Base-by-base conservation (phyloP, 2,888 invertebrate species). In the Melolontha melolontha region DNA sequence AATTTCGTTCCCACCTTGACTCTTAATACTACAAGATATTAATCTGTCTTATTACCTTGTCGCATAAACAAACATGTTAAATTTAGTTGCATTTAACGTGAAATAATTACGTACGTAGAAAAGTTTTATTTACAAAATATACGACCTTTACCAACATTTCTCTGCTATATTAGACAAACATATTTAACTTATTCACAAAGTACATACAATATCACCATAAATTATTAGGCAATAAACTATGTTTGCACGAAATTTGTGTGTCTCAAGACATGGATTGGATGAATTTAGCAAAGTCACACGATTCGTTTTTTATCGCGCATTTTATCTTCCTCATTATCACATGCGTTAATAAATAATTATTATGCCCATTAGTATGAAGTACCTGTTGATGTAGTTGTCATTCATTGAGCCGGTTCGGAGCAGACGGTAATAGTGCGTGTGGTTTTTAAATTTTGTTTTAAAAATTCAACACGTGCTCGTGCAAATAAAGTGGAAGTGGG, bases 271-370 rank as follows among this genome's bases (percentile, higher is more conserved):
- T 34, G 10, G 47, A 34, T 47, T 34, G 14, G 47, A 47, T 47
- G 34, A 16, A 17, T 7, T 39, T 10, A 11, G 11, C 22, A 22
- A n/a, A 62, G 29, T 62, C 47, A 34, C 47, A 47, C 11, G 47
- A 47, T 34, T 14, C 59, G n/a, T 11, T 62, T 55, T 40, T 62
- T 39, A 62, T 62, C 57, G 49, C 29, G 14, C n/a, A 10, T 47
- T 62, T 62, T 47, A 47, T 47, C 47, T 47, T 47, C 14, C 47
- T 47, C 59, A 62, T 62, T 62, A 62, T 62, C 59, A 47, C 49
- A 29, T 42, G 16, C 47, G 59, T 62, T 62, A 62, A 62, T 62
- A 62, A 47, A 59, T 59, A 59, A 59, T 44, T 47, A 47, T 47
- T 59, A 34, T 49, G 40, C 34, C 47, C 47, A 47, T 47, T 59